Evolutionary conservation across 2,797 vertebrate genomes (phyloP).

Genomic region (Australoheros facetus): DNA sequence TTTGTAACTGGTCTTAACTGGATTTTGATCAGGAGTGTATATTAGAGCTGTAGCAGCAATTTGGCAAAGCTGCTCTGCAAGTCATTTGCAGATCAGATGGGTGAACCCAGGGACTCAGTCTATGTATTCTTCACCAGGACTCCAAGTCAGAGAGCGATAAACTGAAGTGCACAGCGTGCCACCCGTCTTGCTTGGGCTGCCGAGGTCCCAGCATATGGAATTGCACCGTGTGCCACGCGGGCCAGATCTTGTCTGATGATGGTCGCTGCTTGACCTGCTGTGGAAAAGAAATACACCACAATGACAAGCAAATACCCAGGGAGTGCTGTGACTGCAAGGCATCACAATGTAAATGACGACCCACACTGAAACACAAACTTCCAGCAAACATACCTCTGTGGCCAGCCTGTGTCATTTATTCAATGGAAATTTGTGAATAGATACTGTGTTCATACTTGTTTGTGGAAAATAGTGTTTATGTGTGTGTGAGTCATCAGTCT

Average conservation of each 20-base stretch:
- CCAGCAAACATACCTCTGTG: background rate
- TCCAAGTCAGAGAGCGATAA: constrained; percentile 63
- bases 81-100: background rate
- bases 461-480: background rate
- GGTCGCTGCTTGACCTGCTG: constrained; percentile 90
- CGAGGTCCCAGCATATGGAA: constrained; percentile 83
- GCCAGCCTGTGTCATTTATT: background rate
- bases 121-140: constrained; percentile 32
- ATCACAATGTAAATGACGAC: constrained; percentile 73
- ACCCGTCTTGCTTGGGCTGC: constrained; percentile 86
- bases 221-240: constrained; percentile 85
- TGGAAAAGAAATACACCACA: constrained; percentile 31
- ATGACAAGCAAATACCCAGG: constrained; percentile 28
- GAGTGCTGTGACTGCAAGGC: constrained; percentile 89
- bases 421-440: background rate
- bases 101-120: background rate
- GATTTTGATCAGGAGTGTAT: background rate
- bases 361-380: background rate
- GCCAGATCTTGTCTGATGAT: constrained; percentile 79
- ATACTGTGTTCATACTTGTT: background rate
- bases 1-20: no score
- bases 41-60: background rate
- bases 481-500: background rate
- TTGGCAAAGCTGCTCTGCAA: background rate
- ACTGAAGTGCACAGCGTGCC: constrained; percentile 80